Conservation (phyloP, 37 sponge, comb jelly and placozoan genomes). For the Lycopodina hypogea region DNA sequence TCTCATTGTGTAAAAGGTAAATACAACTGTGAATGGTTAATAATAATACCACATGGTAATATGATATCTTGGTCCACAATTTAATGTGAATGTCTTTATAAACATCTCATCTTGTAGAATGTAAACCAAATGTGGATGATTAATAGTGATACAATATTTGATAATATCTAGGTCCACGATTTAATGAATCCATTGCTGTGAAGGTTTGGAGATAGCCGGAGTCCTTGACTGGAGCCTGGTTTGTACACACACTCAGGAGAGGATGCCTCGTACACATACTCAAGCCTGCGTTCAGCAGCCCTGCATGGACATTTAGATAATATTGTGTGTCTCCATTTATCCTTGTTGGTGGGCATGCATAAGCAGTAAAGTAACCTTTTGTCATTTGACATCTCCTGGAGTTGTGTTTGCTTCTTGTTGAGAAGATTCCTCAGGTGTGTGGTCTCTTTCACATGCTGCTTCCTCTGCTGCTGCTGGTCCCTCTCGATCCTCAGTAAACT, state of each 20-base stretch:
- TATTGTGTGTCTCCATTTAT: not conserved
- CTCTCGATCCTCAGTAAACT: slow-evolving; percentile 4
- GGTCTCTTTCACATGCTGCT: slow-evolving; percentile 17
- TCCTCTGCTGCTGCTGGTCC: slow-evolving; percentile 5
- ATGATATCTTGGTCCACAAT: too few relatives aligned
- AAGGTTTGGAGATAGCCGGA: not conserved
- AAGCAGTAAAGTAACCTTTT: not conserved
- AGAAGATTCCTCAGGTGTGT: slow-evolving; percentile 9
- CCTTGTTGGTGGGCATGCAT: not conserved
- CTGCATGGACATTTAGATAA: not conserved
- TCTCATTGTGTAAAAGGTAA: too few relatives aligned
- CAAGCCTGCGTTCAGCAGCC: slow-evolving; percentile 6
- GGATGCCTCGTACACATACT: not conserved
- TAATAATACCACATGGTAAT: too few relatives aligned
- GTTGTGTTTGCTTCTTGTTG: slow-evolving; percentile 7
- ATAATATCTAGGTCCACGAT: not conserved
- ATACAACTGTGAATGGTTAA: too few relatives aligned
- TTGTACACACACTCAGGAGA: not conserved
- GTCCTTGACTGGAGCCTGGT: not conserved
- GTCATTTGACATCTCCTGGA: not conserved
- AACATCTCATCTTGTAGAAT: too few relatives aligned
- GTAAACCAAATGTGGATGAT: too few relatives aligned
- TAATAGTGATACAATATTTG: too few relatives aligned
- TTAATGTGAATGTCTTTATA: too few relatives aligned
- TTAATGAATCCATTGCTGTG: not conserved